A percentile compares a stretch with the other conserved stretches of the same genome.
Conservation (phyloP, 2,797 vertebrate species). For the Darevskia mixta region DNA sequence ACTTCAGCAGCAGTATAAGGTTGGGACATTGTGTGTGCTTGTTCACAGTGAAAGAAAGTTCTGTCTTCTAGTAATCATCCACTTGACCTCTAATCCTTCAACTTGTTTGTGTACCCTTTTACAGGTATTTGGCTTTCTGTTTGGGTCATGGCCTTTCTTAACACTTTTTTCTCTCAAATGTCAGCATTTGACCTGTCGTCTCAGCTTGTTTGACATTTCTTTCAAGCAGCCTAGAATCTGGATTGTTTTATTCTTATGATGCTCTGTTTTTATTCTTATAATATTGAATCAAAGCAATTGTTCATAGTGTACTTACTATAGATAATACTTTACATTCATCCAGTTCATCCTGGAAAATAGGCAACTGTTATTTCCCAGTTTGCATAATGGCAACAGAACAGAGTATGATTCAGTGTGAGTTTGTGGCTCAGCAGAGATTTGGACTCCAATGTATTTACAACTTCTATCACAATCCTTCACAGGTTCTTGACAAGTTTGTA, state of each 20-base stretch:
- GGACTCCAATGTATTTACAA: not conserved
- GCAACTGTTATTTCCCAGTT: not conserved
- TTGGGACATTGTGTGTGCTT: slow-evolving; percentile 8
- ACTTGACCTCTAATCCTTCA: not conserved
- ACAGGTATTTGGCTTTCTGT: slow-evolving; percentile 37
- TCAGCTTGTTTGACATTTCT: slow-evolving; percentile 23
- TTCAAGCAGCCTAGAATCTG: slow-evolving; percentile 24
- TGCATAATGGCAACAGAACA: not conserved
- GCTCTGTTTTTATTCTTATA: slow-evolving; percentile 44
- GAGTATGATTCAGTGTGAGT: not conserved
- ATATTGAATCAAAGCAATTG: slow-evolving; percentile 15
- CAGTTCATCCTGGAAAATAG: not conserved
- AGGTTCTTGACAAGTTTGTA: not conserved
- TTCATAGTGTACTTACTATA: not conserved
- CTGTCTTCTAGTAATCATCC: not conserved
- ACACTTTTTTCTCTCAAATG: not conserved
- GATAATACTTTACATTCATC: not conserved
- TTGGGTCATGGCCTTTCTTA: slow-evolving; percentile 18
- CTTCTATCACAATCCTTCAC: not conserved
- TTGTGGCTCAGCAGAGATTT: not conserved
- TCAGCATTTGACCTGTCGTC: slow-evolving; percentile 24
- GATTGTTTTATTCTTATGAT: slow-evolving; percentile 16
- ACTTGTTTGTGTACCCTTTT: slow-evolving; percentile 15
- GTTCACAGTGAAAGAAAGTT: not conserved
- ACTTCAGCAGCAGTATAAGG: slow-evolving; percentile 9